These are phyloP conservation scores for Clepsis dumicolana DNA, from an alignment of 2,888 invertebrate species.

Conservation along the genomic window DNA sequence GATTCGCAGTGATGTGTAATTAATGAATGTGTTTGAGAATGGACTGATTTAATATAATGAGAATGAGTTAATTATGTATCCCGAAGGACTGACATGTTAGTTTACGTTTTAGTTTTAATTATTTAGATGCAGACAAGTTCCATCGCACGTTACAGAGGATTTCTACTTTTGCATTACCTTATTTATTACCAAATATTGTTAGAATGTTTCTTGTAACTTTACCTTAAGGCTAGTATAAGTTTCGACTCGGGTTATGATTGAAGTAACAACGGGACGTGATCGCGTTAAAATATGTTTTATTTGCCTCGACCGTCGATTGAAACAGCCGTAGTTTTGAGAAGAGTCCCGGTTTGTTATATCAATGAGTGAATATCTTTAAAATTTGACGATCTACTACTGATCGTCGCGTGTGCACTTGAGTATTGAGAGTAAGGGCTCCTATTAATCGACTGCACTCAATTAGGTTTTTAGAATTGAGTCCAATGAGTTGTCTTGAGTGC, in stretches of 20 bases:
- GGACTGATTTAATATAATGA: constrained; percentile 40
- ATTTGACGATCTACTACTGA: background rate
- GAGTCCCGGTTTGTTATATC: constrained; percentile 7
- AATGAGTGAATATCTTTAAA: background rate
- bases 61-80: constrained; percentile 32
- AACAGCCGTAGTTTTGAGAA: background rate
- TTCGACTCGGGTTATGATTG: constrained; percentile 29
- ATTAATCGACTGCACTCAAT: background rate
- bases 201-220: constrained; percentile 38
- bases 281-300: constrained; percentile 2
- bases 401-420: constrained; percentile 8
- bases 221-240: constrained; percentile 35
- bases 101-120: constrained; percentile 33
- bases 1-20: constrained; percentile 21
- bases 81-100: constrained; percentile 21
- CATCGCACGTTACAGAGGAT: constrained; percentile 42
- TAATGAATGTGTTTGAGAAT: constrained; percentile 18
- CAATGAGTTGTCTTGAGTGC: background rate
- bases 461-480: background rate
- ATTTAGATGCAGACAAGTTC: constrained; percentile 36
- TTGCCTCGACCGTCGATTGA: background rate
- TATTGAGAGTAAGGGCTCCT: constrained; percentile 21
- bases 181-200: constrained; percentile 43
- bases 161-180: constrained; percentile 44
- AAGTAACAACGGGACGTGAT: background rate